A percentile compares a stretch with the other conserved stretches of the same genome.
Conservation (phyloP, 2,888 invertebrate species). For the Heliconius sara region DNA sequence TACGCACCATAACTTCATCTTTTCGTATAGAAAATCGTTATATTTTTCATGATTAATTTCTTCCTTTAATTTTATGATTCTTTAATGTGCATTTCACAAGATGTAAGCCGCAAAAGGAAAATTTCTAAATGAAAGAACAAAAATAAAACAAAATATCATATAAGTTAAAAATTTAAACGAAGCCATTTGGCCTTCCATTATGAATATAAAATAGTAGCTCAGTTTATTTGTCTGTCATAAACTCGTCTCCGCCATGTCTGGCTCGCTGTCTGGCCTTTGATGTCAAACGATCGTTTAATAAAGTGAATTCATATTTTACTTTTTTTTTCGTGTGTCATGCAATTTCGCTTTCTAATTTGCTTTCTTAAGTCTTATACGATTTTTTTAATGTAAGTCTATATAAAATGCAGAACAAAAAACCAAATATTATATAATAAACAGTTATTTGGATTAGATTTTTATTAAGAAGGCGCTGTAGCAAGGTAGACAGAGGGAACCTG, state of each 20-base stretch:
- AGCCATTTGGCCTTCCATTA: not conserved
- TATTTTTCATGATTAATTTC: not conserved
- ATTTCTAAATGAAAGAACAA: not conserved
- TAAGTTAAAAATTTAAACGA: not conserved
- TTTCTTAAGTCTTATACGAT: no score
- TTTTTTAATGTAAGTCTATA: no score
- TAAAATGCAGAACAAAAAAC: no score
- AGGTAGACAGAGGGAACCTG: no score
- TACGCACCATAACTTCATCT: not conserved
- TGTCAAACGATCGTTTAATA: slow-evolving; percentile 16
- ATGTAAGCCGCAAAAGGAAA: not conserved
- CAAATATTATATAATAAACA: no score
- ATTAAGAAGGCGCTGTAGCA: no score
- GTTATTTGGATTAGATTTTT: no score
- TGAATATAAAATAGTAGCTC: slow-evolving; percentile 9
- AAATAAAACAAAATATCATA: not conserved
- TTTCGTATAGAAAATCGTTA: not conserved
- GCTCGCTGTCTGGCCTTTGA: slow-evolving; percentile 23
- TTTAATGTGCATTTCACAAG: not conserved
- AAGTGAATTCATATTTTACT: slow-evolving; percentile 18
- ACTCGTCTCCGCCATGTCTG: slow-evolving; percentile 24
- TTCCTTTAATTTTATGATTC: not conserved
- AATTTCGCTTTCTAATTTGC: not conserved
- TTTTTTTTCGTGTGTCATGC: slow-evolving; percentile 13
- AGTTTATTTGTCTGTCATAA: slow-evolving; percentile 31